A percentile compares a stretch with the other conserved stretches of the same genome.
These are phyloP conservation scores for Archaeoteleia sp. DNA, from an alignment of 2,888 invertebrate species.

Conservation along the genomic window DNA sequence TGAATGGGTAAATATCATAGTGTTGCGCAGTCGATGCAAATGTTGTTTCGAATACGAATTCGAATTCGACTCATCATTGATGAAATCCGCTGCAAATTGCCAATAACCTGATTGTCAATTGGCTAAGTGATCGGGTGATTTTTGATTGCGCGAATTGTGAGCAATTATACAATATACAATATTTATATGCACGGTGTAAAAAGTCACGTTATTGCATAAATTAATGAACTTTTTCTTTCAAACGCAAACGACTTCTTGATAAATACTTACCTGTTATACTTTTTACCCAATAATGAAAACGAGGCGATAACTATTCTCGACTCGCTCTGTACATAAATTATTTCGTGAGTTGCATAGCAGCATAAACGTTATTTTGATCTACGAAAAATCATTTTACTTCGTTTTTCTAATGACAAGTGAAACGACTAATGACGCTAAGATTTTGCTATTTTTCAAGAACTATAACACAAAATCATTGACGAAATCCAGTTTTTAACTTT, in stretches of 20 bases:
- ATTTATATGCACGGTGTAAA: not conserved
- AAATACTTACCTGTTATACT: slow-evolving; percentile 42
- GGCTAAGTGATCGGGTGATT: slow-evolving; percentile 12
- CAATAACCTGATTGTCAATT: slow-evolving; percentile 17
- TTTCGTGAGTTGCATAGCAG: slow-evolving; percentile 36
- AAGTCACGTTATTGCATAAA: not conserved
- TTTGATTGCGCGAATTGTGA: not conserved
- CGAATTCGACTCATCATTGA: not conserved
- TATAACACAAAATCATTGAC: no score
- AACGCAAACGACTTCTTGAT: slow-evolving; percentile 45
- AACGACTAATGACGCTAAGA: no score
- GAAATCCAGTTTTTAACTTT: no score
- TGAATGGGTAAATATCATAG: slow-evolving; percentile 8
- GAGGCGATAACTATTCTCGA: slow-evolving; percentile 26
- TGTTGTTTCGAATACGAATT: slow-evolving; percentile 4
- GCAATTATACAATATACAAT: not conserved
- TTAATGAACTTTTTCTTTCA: not conserved
- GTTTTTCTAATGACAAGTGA: no score
- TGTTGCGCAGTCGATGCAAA: slow-evolving; percentile 5
- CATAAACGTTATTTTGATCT: slow-evolving; percentile 22
- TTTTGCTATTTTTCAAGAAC: no score
- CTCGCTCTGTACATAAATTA: slow-evolving; percentile 38
- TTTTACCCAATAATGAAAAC: slow-evolving; percentile 33
- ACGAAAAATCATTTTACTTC: no score
- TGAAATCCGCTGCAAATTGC: slow-evolving; percentile 7